Base-by-base conservation (phyloP, 2,113 vertebrate species). In the Stigmatopora argus region DNA sequence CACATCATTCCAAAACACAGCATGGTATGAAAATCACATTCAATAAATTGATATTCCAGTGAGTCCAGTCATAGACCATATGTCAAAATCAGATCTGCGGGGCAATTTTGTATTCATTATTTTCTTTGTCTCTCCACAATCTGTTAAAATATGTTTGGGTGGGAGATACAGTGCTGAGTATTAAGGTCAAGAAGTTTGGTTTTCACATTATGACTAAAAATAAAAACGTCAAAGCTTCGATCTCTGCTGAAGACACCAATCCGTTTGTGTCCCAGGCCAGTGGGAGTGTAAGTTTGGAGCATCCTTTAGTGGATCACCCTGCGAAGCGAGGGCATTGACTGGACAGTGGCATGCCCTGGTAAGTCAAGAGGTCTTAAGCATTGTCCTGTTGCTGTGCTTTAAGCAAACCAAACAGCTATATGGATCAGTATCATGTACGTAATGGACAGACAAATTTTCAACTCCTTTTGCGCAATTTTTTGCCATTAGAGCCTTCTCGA, bases 241-340 rank as follows among this genome's bases (percentile, higher is more conserved):
- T 72, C 75, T 61, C 71, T 62, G 72, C 70, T 84, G 73, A 88
- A 80, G 81, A 82, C 7, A n/a, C 67, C 70, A 76, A 78, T 88
- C 77, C 75, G 23, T 87, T 88, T 90, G 82, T 89, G 83, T 89
- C 85, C 82, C 86, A 83, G 82, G 79, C 82, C 60, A 86, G 81
- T 88, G 78, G 74, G 56, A 81, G 81, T 81, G 80, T 88, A 87
- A 86, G 80, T 89, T 89, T 87, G 85, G 84, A 85, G 82, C 75
- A 48, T 83, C 80, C 78, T 79, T 81, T 86, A 88, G 77, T 66
- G 67, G 78, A 79, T 74, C 66, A 69, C 23, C 69, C 74, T 75
- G 72, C 80, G 80, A 78, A 71, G 66, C 81, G 84, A 85, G 78
- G 75, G 83, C 79, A 81, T 75, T 90, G 79, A 83, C 49, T 75